Conservation (phyloP, 2,888 invertebrate genomes). For the Rhagonycha lutea region DNA sequence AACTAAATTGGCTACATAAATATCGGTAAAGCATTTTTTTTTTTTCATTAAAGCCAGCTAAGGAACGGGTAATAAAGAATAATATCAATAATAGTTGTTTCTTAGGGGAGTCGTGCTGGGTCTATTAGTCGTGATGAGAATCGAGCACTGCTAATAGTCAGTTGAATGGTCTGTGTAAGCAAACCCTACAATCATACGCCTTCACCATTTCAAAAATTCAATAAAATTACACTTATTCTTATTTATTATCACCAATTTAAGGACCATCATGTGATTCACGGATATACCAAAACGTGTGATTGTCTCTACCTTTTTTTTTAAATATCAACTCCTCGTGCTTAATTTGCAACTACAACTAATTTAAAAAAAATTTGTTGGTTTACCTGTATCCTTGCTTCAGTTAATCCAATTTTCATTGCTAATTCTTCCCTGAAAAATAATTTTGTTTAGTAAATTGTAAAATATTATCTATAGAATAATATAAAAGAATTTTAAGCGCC, state of each 20-base stretch:
- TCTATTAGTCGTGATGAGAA: constrained; percentile 32
- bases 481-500: not conserved
- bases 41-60: not conserved
- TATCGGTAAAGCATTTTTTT: constrained; percentile 19
- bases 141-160: constrained; percentile 26
- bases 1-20: constrained; percentile 28
- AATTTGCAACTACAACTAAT: not conserved
- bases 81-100: constrained; percentile 32
- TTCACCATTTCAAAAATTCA: constrained; percentile 32
- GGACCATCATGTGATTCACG: constrained; percentile 2
- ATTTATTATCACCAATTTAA: constrained; percentile 38
- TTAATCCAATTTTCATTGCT: constrained; percentile 92
- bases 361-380: not conserved
- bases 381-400: constrained; percentile 94
- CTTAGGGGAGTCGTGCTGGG: constrained; percentile 28
- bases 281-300: constrained; percentile 1
- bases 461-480: not conserved
- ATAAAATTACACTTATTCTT: constrained; percentile 34
- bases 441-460: not conserved
- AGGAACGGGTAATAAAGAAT: constrained; percentile 22
- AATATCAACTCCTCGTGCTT: not conserved
- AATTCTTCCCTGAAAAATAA: constrained; percentile 83
- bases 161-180: constrained; percentile 21
- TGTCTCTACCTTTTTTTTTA: not conserved
- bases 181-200: constrained; percentile 33